phyloP scores from a whole-genome alignment of 2,113 vertebrate species.

The Boleophthalmus pectinirostris region DNA sequence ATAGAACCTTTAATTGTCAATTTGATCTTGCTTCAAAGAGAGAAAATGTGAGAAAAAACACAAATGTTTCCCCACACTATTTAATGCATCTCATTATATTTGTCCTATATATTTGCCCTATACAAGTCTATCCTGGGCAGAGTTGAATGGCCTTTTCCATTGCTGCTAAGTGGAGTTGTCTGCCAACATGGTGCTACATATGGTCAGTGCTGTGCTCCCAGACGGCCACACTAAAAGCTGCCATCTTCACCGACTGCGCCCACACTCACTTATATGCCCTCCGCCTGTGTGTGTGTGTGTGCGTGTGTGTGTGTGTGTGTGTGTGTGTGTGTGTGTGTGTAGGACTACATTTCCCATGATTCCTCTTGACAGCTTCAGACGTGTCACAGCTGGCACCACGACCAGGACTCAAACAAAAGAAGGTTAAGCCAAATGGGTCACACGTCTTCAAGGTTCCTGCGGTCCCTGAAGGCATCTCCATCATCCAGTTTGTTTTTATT shows the following conservation, averaged over 20 bases:
- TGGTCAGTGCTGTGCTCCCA: slow-evolving; percentile 67
- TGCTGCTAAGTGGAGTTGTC: slow-evolving; percentile 53
- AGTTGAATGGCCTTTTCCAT: slow-evolving; percentile 61
- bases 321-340: slow-evolving; percentile 36
- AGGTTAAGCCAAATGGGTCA: slow-evolving; percentile 67
- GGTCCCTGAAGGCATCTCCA: slow-evolving; percentile 12
- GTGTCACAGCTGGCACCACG: slow-evolving; percentile 67
- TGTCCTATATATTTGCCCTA: neutral
- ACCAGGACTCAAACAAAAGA: slow-evolving; percentile 67
- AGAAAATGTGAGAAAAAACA: too few species aligned
- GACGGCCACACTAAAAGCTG: slow-evolving; percentile 62
- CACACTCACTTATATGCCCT: slow-evolving; percentile 34
- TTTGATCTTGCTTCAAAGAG: too few species aligned
- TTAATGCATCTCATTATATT: too few species aligned
- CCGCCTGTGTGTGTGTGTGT: too few species aligned
- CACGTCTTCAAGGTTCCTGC: slow-evolving; percentile 42
- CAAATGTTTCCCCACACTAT: too few species aligned
- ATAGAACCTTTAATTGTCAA: too few species aligned
- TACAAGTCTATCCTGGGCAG: slow-evolving; percentile 28
- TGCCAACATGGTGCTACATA: slow-evolving; percentile 65
- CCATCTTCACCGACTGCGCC: slow-evolving; percentile 52
- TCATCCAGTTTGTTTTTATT: slow-evolving; percentile 21
- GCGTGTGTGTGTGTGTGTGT: too few species aligned
- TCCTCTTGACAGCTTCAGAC: slow-evolving; percentile 70
- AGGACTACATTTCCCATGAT: slow-evolving; percentile 58